A percentile compares a stretch with the other conserved stretches of the same genome.
These are phyloP conservation scores for Virgularia gustaviana DNA, from an alignment of 92 coral and sea anemone species.

Conservation along the genomic window DNA sequence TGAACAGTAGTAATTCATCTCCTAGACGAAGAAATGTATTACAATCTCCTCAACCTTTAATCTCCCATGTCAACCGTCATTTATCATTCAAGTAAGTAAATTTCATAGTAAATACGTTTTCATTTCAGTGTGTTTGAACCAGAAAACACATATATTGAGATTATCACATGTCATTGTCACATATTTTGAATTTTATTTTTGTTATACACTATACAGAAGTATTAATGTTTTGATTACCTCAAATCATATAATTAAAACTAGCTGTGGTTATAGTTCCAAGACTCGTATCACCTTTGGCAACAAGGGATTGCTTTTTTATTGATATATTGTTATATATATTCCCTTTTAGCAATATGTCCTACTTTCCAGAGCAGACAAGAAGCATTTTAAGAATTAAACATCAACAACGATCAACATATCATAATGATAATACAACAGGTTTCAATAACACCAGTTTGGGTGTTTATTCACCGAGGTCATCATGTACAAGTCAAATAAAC, in stretches of 20 bases:
- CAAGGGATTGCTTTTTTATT: too few relatives aligned
- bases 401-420: neutral
- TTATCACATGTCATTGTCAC: too few relatives aligned
- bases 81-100: slow-evolving; percentile 19
- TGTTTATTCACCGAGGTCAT: neutral
- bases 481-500: neutral
- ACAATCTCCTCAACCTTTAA: slow-evolving; percentile 16
- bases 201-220: too few relatives aligned
- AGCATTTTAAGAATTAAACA: neutral
- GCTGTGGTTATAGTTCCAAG: too few relatives aligned
- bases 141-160: too few relatives aligned
- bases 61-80: slow-evolving; percentile 24
- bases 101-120: neutral
- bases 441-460: neutral
- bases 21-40: neutral
- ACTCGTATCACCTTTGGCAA: too few relatives aligned
- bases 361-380: too few relatives aligned
- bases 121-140: neutral
- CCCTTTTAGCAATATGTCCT: slow-evolving; percentile 17
- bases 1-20: neutral
- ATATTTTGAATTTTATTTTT: too few relatives aligned
- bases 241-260: too few relatives aligned
- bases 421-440: neutral
- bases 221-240: too few relatives aligned
- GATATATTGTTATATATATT: neutral